phyloP scores from a whole-genome alignment of 2,113 vertebrate species.

The Microcebus ravelobensis region DNA sequence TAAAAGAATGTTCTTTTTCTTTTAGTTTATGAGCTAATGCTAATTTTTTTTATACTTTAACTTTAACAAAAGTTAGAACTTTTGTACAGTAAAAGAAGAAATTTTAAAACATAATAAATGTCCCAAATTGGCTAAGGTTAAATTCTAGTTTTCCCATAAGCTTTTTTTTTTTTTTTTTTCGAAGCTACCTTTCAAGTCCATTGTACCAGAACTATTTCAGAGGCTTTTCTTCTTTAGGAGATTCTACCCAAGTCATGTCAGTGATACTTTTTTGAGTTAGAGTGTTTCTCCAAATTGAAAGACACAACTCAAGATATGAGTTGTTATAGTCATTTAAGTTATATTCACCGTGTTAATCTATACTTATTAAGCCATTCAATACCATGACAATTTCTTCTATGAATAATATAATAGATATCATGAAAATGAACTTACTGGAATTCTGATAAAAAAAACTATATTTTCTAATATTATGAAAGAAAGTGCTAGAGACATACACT shows the following conservation, averaged over 20 bases:
- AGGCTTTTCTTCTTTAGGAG: not conserved
- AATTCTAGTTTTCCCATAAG: not conserved
- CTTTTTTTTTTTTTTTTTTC: not conserved
- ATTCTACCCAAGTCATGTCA: not conserved
- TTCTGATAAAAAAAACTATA: constrained; percentile 38
- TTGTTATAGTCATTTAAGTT: not conserved
- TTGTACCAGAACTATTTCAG: not conserved
- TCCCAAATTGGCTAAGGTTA: not conserved
- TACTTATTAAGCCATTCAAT: not conserved
- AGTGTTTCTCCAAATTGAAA: not conserved
- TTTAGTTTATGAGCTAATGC: constrained; percentile 6
- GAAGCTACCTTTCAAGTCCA: not conserved
- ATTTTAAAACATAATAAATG: not conserved
- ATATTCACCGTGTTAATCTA: not conserved
- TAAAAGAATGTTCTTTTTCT: constrained; percentile 31
- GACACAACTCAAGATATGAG: not conserved
- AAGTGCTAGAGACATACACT: not conserved
- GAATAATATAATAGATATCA: not conserved
- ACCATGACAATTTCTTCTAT: not conserved
- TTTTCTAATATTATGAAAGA: not conserved
- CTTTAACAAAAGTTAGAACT: not conserved
- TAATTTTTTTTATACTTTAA: not conserved
- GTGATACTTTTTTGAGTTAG: not conserved
- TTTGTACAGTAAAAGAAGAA: not conserved
- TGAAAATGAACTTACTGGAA: not conserved